Evolutionary conservation across 1,140 invertebrate species (phyloP), one percentile per base, ranked within the genome.

Genomic region (Macrosteles quadrilineatus): DNA sequence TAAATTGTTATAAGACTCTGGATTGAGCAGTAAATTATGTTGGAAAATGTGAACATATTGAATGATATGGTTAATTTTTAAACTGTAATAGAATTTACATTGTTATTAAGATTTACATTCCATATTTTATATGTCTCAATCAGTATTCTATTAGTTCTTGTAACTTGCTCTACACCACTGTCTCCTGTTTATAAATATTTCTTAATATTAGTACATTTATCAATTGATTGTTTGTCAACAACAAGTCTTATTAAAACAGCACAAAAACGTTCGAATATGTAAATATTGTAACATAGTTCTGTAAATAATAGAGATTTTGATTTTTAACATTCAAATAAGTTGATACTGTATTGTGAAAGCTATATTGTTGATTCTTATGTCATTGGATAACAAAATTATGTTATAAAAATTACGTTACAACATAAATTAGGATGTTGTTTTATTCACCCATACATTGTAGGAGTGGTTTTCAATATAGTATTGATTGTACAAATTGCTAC

Each of bases 341-440:
- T 43, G 40, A 66, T 25, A 14, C n/a, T n/a, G 36, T 64, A 64
- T 45, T 43, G 40, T 43, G 19, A 43, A 66, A 66, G 23, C 25
- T 45, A 66, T 66, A 66, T 66, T 66, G 63, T 66, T 66, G 63
- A 66, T 66, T 66, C 63, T 43, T n/a, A 66, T 6, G 32, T 36
- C 32, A 66, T 40, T 66, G 63, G 36, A 66, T 27, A 66, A 29
- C 4, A 4, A 19, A 30, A 59, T 59, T 59, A n/a, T 59, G 55
- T 59, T 59, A 59, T 59, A 59, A 27, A 59, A 59, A 59, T 59
- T 59, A 59, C 27, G 55, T 59, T 59, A 59, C 55, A 27, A 59
- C 11, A 59, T 27, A 9, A 6, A 59, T 27, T 21, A 27, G 55
- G 4, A 29, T 19, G 4, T 50, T 50, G 4, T 19, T 50, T 50